These are phyloP conservation scores for Tapera naevia DNA, from an alignment of 2,797 vertebrate genomes.

Conservation along the genomic window DNA sequence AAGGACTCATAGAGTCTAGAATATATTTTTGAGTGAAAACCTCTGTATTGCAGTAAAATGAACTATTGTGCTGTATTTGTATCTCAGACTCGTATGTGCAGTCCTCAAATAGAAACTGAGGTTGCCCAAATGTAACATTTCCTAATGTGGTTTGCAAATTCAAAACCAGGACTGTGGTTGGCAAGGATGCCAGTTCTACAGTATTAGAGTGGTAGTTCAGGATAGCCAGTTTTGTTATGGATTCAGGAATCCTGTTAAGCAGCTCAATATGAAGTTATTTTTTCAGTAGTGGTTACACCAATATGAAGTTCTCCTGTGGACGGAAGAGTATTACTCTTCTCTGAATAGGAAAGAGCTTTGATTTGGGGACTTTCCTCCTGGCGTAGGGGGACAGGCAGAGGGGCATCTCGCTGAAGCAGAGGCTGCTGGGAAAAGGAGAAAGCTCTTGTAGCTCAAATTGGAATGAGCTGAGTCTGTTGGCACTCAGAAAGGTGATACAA, in stretches of 20 bases:
- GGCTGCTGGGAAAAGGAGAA: background rate
- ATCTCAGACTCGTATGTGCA: background rate
- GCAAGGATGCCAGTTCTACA: background rate
- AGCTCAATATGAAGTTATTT: background rate
- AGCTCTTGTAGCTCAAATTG: background rate
- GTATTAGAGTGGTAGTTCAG: background rate
- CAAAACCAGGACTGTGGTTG: background rate
- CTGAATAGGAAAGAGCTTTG: rapidly evolving
- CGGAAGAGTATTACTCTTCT: background rate
- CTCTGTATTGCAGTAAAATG: background rate
- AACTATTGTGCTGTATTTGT: rapidly evolving
- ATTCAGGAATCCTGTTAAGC: background rate
- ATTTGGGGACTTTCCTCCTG: background rate
- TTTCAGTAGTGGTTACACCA: background rate
- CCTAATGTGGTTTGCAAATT: background rate
- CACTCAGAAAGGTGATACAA: too few relatives aligned
- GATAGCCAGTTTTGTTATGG: background rate
- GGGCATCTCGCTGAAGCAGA: background rate
- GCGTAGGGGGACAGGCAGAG: background rate
- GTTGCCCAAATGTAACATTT: background rate
- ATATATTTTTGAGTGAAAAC: background rate
- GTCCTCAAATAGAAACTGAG: background rate
- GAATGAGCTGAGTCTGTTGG: background rate
- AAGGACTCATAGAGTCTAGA: background rate
- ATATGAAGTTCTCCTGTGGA: background rate